Base-by-base conservation (phyloP, 2,113 vertebrate genomes). In the Notothenia coriiceps region DNA sequence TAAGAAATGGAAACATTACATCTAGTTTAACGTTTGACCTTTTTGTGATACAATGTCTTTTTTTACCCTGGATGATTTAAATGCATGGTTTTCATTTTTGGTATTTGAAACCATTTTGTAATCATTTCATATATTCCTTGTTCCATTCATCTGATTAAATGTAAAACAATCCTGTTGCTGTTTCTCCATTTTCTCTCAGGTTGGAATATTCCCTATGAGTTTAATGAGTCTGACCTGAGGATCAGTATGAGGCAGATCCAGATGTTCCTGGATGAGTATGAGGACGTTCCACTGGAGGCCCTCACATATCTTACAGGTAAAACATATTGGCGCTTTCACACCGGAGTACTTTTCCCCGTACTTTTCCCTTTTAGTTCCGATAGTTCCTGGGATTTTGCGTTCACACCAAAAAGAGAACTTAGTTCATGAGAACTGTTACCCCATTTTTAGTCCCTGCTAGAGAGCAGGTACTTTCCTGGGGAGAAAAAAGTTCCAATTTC, bases 161-260 rank as follows among this genome's bases (percentile, higher is more conserved):
- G 8, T 54, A 7, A 56, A 65, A 79, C 3, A 43, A 50, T 25
- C 2, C 3, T 52, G 15, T 4, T 51, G 12, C 20, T 10, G 10
- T 61, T 40, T 50, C 5, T 57, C n/a, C 12, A 7, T 79, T 56
- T 29, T 80, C 33, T 84, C 47, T 79, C 85, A 99, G 98, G 98
- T 49, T 99, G 98, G 98, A 99, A 98, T 86, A 98, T 99, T 87
- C 97, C 97, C 0, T 99, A 99, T 0, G 97, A 98, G 85, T 99
- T 98, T 86, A 98, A 97, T 0, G 97, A 98, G 78, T 98, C 98
- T 12, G 98, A 98, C 84, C 89, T 98, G 63, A 92, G 95, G 77
- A 99, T 98, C 89, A 99, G 97, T 22, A 94, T 97, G 91, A 93
- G 89, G 59, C 98, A 99, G 93, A 96, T 97, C 76, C 96, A 97